Base-by-base conservation (phyloP, 64 coral and sea anemone species). In the Stichodactyla helianthus region DNA sequence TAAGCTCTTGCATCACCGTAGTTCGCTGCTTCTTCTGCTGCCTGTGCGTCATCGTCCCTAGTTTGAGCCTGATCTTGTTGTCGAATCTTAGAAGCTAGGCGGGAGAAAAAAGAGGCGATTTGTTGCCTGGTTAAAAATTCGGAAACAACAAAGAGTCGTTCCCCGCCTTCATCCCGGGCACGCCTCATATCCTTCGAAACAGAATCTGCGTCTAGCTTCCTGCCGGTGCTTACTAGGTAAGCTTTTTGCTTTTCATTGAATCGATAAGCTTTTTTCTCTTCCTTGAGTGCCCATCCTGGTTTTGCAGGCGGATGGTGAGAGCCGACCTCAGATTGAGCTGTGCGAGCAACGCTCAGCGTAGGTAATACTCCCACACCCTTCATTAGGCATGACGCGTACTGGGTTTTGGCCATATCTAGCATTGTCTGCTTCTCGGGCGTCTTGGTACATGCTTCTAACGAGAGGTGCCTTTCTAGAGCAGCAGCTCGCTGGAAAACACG, bases 141-240 rank as follows among this genome's bases (percentile, higher is more conserved):
- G 14, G 82, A 31, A 11, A 85, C 86, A 53, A 4, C 26, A 70
- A 93, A 93, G 20, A 93, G 26, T 55, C 82, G 82, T 26, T 88
- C 68, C 28, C 74, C 82, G 22, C 84, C 67, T 84, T 20, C 50
- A 9, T 68, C 51, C 5, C 82, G 79, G 12, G 91, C 79, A 79
- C 70, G 74, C 7, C 79, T 52, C 86, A 88, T 88, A 82, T 93
- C 86, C 71, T 93, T 84, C 15, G 86, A 60, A 0, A 93, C 91
- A 51, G 63, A 79, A 19, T 85, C 91, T 44, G 87, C 23, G 14
- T 89, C 82, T 22, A 89, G 5, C 19, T 89, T 93, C 56, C 17
- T 86, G 0, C 86, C 86, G n/a, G 82, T 89, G 0, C 54, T 82
- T 14, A 79, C 22, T 54, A 93, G 74, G 20, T 85, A 89, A 20